A percentile compares a stretch with the other conserved stretches of the same genome.
phyloP scores from a whole-genome alignment of 2,888 invertebrate genomes.

The Eudemis profundana region DNA sequence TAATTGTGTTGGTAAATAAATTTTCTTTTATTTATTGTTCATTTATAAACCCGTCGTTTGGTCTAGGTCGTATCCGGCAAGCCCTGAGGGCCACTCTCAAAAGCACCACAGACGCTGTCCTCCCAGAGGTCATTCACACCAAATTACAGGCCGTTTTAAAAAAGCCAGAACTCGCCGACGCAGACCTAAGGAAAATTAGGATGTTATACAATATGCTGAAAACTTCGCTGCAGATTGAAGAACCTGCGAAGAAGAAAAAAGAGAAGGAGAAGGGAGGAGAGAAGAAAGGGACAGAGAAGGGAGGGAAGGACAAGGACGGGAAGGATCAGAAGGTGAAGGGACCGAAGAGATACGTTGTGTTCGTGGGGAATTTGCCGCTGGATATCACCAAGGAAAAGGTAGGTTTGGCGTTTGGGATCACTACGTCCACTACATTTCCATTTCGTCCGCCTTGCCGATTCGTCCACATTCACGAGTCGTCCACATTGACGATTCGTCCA shows the following conservation, averaged over 20 bases:
- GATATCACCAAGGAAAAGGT: slow-evolving; percentile 71
- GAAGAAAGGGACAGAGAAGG: slow-evolving; percentile 44
- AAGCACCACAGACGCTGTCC: slow-evolving; percentile 60
- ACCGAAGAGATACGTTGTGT: slow-evolving; percentile 79
- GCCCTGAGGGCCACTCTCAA: slow-evolving; percentile 63
- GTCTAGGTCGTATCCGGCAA: slow-evolving; percentile 74
- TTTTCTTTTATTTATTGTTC: too few relatives aligned
- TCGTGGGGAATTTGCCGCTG: slow-evolving; percentile 75
- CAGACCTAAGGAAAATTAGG: slow-evolving; percentile 69
- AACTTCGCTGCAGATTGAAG: slow-evolving; percentile 50
- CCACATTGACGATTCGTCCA: too few relatives aligned
- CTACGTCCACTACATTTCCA: too few relatives aligned
- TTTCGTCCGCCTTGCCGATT: too few relatives aligned
- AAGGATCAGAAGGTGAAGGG: slow-evolving; percentile 59
- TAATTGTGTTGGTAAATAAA: too few relatives aligned
- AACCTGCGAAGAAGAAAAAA: slow-evolving; percentile 38
- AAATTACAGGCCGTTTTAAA: slow-evolving; percentile 67
- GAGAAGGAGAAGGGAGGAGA: slow-evolving; percentile 25
- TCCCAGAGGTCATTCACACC: slow-evolving; percentile 71
- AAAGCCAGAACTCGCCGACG: slow-evolving; percentile 55
- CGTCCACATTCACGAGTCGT: too few relatives aligned
- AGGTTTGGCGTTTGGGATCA: slow-evolving; percentile 33
- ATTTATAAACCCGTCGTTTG: too few relatives aligned
- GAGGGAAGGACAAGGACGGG: slow-evolving; percentile 28
- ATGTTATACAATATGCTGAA: slow-evolving; percentile 75